Evolutionary conservation across 1,140 invertebrate genomes (phyloP).

Genomic region (Drosophila sp.): DNA sequence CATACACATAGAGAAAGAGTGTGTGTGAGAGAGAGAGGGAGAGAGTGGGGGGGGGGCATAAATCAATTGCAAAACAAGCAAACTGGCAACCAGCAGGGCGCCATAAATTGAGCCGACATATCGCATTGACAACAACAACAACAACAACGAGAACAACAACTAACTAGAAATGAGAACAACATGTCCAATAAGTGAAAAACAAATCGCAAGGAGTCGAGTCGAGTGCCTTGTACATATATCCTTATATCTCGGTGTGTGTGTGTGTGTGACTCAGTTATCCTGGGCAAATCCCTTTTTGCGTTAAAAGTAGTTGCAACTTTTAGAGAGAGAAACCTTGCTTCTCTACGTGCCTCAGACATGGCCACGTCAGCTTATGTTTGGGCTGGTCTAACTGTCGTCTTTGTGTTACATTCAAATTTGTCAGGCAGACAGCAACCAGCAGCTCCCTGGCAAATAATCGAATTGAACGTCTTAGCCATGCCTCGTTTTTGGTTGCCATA

Average conservation of each 20-base stretch:
- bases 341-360: slow-evolving; percentile 46
- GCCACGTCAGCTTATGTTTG: slow-evolving; percentile 61
- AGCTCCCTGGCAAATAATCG: slow-evolving; percentile 68
- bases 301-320: slow-evolving; percentile 48
- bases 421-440: slow-evolving; percentile 52
- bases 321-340: slow-evolving; percentile 1
- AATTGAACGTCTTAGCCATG: slow-evolving; percentile 63
- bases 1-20: slow-evolving; percentile 29
- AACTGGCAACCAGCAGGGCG: slow-evolving; percentile 50
- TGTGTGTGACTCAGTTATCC: slow-evolving; percentile 26
- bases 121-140: slow-evolving; percentile 49
- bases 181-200: slow-evolving; percentile 50
- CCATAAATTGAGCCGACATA: slow-evolving; percentile 62
- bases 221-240: too few species aligned
- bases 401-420: slow-evolving; percentile 71
- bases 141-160: slow-evolving; percentile 5
- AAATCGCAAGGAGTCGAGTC: slow-evolving; percentile 37
- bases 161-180: slow-evolving; percentile 31
- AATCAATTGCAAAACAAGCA: slow-evolving; percentile 63
- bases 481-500: slow-evolving; percentile 66
- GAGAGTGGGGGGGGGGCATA: slow-evolving; percentile 28
- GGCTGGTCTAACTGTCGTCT: slow-evolving; percentile 49
- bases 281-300: slow-evolving; percentile 5
- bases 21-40: too few species aligned
- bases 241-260: neutral